These are phyloP conservation scores for Chamaetylas fuelleborni DNA, from an alignment of 2,113 vertebrate genomes.

Conservation along the genomic window DNA sequence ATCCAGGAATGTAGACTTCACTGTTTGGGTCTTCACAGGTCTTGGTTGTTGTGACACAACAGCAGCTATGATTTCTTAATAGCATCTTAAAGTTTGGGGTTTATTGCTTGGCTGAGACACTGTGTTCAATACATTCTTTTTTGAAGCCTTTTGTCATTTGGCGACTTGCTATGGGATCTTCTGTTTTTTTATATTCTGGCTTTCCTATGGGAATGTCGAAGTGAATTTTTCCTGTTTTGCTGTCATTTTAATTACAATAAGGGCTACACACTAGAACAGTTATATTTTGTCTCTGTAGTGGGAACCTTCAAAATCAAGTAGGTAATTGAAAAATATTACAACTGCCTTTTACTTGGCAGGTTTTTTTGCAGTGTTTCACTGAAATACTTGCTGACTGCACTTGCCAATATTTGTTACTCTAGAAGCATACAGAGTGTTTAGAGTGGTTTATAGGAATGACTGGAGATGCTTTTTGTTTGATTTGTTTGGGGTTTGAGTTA, in stretches of 20 bases:
- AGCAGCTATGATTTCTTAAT: background rate
- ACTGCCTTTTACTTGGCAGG: background rate
- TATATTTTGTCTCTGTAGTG: background rate
- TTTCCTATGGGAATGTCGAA: background rate
- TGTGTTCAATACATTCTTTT: background rate
- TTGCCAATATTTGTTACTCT: accelerated
- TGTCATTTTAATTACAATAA: background rate
- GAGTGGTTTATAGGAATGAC: background rate
- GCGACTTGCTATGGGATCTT: background rate
- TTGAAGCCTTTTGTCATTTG: background rate
- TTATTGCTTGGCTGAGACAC: background rate
- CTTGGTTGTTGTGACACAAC: background rate
- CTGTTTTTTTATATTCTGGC: background rate
- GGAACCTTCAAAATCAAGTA: background rate
- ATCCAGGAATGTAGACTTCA: background rate
- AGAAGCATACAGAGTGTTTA: background rate
- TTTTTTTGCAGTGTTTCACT: background rate
- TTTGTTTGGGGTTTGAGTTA: background rate
- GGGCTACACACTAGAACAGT: background rate
- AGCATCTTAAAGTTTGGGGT: background rate
- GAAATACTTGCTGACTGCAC: background rate
- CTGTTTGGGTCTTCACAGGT: background rate
- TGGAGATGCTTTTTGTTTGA: background rate
- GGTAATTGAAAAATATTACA: background rate
- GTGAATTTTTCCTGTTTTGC: background rate